These are phyloP conservation scores for Embidobia sp. DNA, from an alignment of 2,888 invertebrate genomes.

Conservation along the genomic window DNA sequence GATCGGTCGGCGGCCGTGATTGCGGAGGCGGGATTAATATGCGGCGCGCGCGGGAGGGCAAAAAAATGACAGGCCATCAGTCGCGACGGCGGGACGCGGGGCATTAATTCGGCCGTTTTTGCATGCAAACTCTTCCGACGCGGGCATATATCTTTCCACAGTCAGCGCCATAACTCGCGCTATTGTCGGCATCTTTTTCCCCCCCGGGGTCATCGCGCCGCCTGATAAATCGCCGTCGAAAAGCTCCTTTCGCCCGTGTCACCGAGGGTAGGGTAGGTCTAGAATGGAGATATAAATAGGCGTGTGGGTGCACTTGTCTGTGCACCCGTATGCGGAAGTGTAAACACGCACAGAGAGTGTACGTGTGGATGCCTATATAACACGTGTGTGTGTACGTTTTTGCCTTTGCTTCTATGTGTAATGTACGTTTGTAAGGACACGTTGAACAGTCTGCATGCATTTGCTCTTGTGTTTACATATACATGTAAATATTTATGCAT, in stretches of 20 bases:
- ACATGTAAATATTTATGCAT: no score
- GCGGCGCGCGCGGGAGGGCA: neutral
- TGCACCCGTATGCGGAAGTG: neutral
- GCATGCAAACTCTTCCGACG: constrained; percentile 40
- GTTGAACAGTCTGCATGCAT: no score
- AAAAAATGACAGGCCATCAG: constrained; percentile 34
- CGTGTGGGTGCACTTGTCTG: neutral
- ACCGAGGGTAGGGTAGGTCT: neutral
- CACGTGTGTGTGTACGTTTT: no score
- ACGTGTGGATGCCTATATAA: no score
- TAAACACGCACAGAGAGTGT: neutral
- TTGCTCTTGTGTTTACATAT: no score
- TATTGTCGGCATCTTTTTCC: constrained; percentile 36
- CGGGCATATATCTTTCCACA: constrained; percentile 27
- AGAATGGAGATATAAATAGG: neutral
- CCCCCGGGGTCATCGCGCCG: constrained; percentile 28
- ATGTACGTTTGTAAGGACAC: no score
- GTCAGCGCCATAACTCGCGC: constrained; percentile 41
- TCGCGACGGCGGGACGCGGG: constrained; percentile 22
- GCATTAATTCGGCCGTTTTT: constrained; percentile 42
- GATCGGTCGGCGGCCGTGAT: neutral
- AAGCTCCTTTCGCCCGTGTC: constrained; percentile 9
- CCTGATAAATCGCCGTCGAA: constrained; percentile 37
- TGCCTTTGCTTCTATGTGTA: no score
- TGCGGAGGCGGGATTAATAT: constrained; percentile 4